Evolutionary conservation across 37 sponge, comb jelly and placozoan genomes (phyloP), one percentile per base, ranked within the genome.

Genomic region (Crambe crambe): DNA sequence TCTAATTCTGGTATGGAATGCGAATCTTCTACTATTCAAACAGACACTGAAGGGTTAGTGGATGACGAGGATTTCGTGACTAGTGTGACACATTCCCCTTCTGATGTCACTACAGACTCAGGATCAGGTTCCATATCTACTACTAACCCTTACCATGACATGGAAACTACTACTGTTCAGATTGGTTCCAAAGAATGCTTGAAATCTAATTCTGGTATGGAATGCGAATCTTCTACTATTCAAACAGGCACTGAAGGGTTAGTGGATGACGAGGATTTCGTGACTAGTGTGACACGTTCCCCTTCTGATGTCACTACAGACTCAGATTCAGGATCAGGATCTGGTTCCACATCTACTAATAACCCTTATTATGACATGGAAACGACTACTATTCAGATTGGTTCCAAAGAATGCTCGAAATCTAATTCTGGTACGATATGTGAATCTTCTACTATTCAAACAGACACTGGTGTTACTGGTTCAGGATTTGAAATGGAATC

Each of bases 21-120:
- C 17, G 61, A 60, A 25, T 5, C 27, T 5, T 26, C 61, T 25
- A 60, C 61, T 60, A 25, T 17, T 65, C 32, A 6, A 30, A 9
- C 31, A 30, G 66, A 65, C 35, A 31, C 66, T 65, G 66, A 65
- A 65, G 66, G 66, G 3, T 31, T 65, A 65, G 30, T 65, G 3
- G 66, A 65, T 65, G 66, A 65, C 30, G 66, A 65, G 10, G 66
- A 65, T 30, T 65, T 31, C 31, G 12, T 12, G 6, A 34, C 3
- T 25, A n/a, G n/a, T 25, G 27, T 23, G 6, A 23, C 61, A 60
- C 4, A 26, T 65, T 20, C 66, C 30, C 25, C 66, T 6, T 17
- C 66, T 65, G 35, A 65, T 30, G 17, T 26, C n/a, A 60, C 61
- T 60, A 47, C 51, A 47, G 23, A 60, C 17, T 60, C 61, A 4